Percentiles rank a stretch among this genome's conserved stretches.
These are phyloP conservation scores for Numenius phaeopus DNA, from an alignment of 2,797 vertebrate genomes.

Conservation along the genomic window DNA sequence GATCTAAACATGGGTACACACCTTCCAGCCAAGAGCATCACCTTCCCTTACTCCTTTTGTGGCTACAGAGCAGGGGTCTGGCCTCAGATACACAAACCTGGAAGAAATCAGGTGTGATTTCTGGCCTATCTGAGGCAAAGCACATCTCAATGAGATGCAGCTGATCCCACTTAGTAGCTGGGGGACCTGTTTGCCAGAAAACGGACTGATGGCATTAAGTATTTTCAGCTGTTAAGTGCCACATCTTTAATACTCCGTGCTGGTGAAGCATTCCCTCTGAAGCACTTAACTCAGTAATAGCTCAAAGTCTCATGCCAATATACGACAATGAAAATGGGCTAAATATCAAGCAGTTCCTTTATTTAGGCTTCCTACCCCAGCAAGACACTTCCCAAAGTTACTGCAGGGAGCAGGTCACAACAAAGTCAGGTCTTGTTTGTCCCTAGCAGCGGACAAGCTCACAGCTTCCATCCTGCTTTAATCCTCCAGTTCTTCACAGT, in stretches of 20 bases:
- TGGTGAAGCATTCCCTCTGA: background rate
- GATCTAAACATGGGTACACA: no score
- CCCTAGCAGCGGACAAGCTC: background rate
- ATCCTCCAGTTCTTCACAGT: background rate
- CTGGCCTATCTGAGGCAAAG: background rate
- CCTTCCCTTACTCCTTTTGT: background rate
- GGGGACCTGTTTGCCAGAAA: background rate
- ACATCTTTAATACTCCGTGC: background rate
- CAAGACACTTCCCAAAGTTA: background rate
- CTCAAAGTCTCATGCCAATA: background rate
- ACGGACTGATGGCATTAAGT: background rate
- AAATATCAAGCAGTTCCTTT: background rate
- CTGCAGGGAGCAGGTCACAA: background rate
- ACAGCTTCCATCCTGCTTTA: background rate
- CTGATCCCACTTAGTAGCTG: background rate
- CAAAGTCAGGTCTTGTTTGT: background rate
- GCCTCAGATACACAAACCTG: background rate
- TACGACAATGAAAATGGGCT: background rate
- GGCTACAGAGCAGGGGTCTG: background rate
- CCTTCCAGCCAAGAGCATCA: background rate
- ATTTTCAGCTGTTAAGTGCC: background rate
- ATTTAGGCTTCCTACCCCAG: background rate
- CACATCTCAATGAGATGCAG: background rate
- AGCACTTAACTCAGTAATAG: background rate
- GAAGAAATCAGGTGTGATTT: background rate